Evolutionary conservation across 2,797 vertebrate genomes (phyloP).

Genomic region (Melanogrammus aeglefinus): DNA sequence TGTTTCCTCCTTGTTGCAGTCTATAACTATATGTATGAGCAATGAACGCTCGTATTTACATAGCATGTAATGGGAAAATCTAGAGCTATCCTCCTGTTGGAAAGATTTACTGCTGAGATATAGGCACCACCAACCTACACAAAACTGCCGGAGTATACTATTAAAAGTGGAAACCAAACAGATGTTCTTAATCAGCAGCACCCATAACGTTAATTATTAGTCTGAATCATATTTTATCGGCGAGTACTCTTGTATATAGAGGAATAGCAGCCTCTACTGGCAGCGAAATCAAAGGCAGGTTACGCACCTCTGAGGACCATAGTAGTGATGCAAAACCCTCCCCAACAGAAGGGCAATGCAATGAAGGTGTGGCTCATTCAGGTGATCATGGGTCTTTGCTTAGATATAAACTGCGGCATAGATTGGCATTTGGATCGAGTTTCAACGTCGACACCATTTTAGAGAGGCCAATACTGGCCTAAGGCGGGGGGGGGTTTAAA

Average conservation of each 20-base stretch:
- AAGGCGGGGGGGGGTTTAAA: too few relatives aligned
- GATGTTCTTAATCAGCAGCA: neutral
- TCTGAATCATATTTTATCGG: neutral
- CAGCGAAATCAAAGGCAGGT: neutral
- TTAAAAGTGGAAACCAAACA: conserved; percentile 32
- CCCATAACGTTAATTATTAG: neutral
- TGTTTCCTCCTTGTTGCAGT: too few relatives aligned
- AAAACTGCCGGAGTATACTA: conserved; percentile 29
- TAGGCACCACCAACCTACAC: too few relatives aligned
- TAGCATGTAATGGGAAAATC: too few relatives aligned
- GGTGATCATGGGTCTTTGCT: neutral
- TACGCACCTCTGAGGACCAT: neutral
- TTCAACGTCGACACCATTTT: too few relatives aligned
- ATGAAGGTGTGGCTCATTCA: neutral
- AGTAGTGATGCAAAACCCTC: neutral
- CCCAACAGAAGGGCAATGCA: neutral
- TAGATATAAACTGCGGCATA: too few relatives aligned
- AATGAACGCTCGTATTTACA: too few relatives aligned
- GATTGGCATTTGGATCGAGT: too few relatives aligned
- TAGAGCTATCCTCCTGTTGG: too few relatives aligned
- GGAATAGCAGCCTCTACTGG: neutral
- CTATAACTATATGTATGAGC: too few relatives aligned
- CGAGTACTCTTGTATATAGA: neutral
- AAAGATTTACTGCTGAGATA: too few relatives aligned
- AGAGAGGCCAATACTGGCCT: too few relatives aligned